Percentiles rank a stretch among this genome's conserved stretches.
Conservation (phyloP, 2,113 vertebrate genomes). For the Cygnus buccinator region DNA sequence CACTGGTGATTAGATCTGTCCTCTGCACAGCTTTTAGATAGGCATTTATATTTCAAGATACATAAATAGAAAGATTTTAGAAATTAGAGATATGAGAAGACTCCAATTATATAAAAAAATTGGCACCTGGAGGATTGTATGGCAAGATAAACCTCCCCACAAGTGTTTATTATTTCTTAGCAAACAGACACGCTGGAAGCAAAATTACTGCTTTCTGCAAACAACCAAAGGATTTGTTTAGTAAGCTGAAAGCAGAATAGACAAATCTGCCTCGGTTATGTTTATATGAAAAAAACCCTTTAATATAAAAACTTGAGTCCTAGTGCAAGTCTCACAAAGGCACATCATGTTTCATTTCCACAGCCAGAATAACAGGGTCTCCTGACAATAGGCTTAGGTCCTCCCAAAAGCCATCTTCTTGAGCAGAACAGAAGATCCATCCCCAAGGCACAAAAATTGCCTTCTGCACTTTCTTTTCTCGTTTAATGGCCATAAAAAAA, state of each 20-base stretch:
- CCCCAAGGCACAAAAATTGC: not conserved
- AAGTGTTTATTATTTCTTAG: not conserved
- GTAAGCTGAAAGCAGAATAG: not conserved
- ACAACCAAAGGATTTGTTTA: conserved; percentile 17
- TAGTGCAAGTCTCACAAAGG: not conserved
- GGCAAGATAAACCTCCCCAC: not conserved
- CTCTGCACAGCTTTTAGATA: not conserved
- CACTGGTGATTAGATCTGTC: not conserved
- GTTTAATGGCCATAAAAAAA: not conserved
- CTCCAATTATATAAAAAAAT: not conserved
- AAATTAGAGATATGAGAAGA: not conserved
- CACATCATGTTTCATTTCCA: not conserved
- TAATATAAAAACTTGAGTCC: not conserved
- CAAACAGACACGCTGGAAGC: not conserved
- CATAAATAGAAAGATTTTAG: not conserved
- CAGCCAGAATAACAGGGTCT: not conserved
- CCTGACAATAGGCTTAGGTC: not conserved
- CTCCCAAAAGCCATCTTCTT: not conserved
- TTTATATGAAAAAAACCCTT: not conserved
- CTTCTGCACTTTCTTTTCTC: not conserved
- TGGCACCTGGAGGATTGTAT: not conserved
- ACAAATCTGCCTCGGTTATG: not conserved
- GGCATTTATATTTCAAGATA: not conserved
- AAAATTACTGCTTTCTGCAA: conserved; percentile 38
- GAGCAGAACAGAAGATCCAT: not conserved